Evolutionary conservation across 2,888 invertebrate species (phyloP).

Genomic region (Ophonus ardosiacus): DNA sequence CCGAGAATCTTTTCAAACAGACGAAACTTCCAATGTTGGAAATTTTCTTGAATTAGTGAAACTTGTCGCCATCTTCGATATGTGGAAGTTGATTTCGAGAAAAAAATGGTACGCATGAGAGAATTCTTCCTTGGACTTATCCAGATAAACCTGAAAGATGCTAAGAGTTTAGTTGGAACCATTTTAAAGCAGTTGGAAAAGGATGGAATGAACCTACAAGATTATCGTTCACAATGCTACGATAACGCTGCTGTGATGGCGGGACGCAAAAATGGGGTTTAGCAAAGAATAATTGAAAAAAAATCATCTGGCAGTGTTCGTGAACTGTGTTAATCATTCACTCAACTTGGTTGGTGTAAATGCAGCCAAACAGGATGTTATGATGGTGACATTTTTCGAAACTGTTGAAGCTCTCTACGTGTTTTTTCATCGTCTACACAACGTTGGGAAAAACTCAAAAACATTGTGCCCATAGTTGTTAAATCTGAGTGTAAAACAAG

Average conservation of each 20-base stretch:
- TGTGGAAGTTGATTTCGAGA: slow-evolving; percentile 52
- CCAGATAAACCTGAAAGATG: slow-evolving; percentile 26
- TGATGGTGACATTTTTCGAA: slow-evolving; percentile 58
- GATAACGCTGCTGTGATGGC: slow-evolving; percentile 59
- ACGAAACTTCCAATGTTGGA: slow-evolving; percentile 6
- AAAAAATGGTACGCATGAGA: slow-evolving; percentile 23
- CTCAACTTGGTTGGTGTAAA: slow-evolving; percentile 57
- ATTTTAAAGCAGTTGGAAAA: slow-evolving; percentile 10
- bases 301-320: slow-evolving; percentile 33
- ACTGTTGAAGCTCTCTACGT: slow-evolving; percentile 48
- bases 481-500: slow-evolving; percentile 28
- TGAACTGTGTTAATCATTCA: slow-evolving; percentile 46
- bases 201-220: neutral
- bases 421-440: slow-evolving; percentile 36
- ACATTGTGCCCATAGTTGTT: neutral
- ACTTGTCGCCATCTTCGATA: slow-evolving; percentile 34
- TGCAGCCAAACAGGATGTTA: slow-evolving; percentile 46
- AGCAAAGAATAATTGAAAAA: slow-evolving; percentile 37
- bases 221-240: slow-evolving; percentile 39
- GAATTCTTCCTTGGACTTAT: slow-evolving; percentile 59
- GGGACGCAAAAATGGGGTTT: slow-evolving; percentile 33
- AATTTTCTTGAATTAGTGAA: slow-evolving; percentile 50
- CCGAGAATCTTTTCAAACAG: slow-evolving; percentile 42
- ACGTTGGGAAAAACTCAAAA: slow-evolving; percentile 56
- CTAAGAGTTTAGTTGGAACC: slow-evolving; percentile 6